These are phyloP conservation scores for Pampusana beccarii DNA, from an alignment of 2,113 vertebrate genomes.

Conservation along the genomic window DNA sequence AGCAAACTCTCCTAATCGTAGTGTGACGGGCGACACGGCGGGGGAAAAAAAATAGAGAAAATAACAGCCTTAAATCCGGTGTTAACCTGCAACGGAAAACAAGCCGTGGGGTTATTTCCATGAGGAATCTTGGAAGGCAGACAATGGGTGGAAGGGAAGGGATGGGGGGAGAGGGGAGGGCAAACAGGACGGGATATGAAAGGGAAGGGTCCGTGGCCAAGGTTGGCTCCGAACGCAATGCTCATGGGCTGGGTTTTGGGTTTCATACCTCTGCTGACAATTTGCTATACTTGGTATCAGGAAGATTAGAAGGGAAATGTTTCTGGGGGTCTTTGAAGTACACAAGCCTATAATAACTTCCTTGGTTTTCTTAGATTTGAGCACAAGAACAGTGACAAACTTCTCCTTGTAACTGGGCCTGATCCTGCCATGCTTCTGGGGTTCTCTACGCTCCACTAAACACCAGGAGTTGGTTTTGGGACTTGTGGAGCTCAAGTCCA, in stretches of 20 bases:
- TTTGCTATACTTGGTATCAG: conserved; percentile 27
- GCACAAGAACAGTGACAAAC: background rate
- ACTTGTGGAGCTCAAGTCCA: background rate
- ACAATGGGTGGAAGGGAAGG: conserved; percentile 45
- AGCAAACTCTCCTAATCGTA: conserved; percentile 57
- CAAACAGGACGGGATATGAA: background rate
- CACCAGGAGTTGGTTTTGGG: background rate
- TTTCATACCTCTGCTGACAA: conserved; percentile 52
- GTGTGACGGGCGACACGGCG: conserved; percentile 66
- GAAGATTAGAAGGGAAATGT: background rate
- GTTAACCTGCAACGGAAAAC: conserved; percentile 65
- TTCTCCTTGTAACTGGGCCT: background rate
- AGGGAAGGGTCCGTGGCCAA: conserved; percentile 30
- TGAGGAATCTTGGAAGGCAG: conserved; percentile 63
- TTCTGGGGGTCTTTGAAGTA: background rate
- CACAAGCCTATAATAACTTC: fast-evolving
- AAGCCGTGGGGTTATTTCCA: conserved; percentile 72
- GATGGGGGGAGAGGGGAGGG: background rate
- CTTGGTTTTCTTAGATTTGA: background rate
- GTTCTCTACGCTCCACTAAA: background rate
- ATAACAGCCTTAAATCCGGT: conserved; percentile 54
- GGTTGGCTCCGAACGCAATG: conserved; percentile 34
- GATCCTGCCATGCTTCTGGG: background rate
- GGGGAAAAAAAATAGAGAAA: conserved; percentile 25
- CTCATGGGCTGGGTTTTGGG: conserved; percentile 18